These are phyloP conservation scores for Cryptocheilus praepositus DNA, from an alignment of 2,888 invertebrate genomes.

Conservation along the genomic window DNA sequence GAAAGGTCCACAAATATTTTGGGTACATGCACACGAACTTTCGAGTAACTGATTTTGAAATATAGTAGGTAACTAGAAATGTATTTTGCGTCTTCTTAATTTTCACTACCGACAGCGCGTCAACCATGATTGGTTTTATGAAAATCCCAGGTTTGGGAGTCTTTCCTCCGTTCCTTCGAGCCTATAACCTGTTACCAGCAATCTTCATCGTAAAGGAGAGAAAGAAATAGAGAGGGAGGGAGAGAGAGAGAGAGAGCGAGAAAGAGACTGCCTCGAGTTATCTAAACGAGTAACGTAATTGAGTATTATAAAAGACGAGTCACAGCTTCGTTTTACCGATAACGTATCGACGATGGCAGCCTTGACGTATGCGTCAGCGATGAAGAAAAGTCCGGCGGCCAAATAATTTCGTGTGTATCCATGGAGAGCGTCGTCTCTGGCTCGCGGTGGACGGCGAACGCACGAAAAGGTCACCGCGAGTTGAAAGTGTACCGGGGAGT, in stretches of 20 bases:
- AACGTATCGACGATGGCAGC: background rate
- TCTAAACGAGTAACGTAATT: too few species aligned
- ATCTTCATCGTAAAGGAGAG: background rate
- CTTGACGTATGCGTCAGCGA: conserved; percentile 6
- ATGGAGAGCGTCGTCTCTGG: conserved; percentile 17
- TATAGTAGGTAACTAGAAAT: too few species aligned
- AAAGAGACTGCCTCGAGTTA: background rate
- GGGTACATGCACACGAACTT: too few species aligned
- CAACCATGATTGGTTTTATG: too few species aligned
- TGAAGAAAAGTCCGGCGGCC: background rate
- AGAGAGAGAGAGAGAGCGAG: background rate
- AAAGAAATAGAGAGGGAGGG: background rate
- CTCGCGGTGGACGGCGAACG: conserved; percentile 6
- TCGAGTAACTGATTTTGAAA: too few species aligned
- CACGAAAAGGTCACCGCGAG: conserved; percentile 48
- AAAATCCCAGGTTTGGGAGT: too few species aligned
- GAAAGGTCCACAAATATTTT: too few species aligned
- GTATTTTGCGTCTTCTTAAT: background rate
- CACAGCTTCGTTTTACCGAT: conserved; percentile 37
- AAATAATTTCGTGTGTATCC: conserved; percentile 16
- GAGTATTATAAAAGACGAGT: conserved; percentile 20
- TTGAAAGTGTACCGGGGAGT: conserved; percentile 35
- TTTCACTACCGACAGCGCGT: background rate
- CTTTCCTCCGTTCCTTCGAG: too few species aligned
- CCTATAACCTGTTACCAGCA: too few species aligned